Evolutionary conservation across 2,113 vertebrate species (phyloP).

Genomic region (Lycaon pictus): DNA sequence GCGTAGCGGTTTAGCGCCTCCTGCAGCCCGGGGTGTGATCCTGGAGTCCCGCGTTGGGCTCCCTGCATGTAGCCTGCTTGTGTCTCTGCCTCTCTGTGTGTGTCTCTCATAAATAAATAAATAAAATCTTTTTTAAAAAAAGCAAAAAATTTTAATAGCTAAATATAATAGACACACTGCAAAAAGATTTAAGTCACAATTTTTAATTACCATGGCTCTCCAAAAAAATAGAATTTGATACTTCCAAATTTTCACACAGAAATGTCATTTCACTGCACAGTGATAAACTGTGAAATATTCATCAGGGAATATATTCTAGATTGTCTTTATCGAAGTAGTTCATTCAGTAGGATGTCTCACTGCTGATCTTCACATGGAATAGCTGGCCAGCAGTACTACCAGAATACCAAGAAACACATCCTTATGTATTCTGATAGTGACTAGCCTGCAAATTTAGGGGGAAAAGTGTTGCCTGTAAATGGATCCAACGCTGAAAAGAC

Average conservation of each 20-base stretch:
- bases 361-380: background rate
- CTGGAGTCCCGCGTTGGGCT: too few species aligned
- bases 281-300: background rate
- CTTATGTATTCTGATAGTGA: background rate
- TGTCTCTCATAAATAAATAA: too few species aligned
- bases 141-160: background rate
- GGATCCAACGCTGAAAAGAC: slow-evolving; percentile 1
- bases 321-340: background rate
- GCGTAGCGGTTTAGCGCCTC: too few species aligned
- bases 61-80: too few species aligned
- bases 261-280: background rate
- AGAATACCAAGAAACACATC: background rate
- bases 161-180: background rate
- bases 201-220: background rate
- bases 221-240: background rate
- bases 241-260: slow-evolving; percentile 5
- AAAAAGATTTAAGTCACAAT: background rate
- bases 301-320: slow-evolving; percentile 6
- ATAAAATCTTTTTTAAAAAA: background rate
- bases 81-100: too few species aligned
- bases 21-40: too few species aligned
- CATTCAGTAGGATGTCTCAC: background rate
- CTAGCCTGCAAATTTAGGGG: background rate
- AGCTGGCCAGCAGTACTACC: background rate
- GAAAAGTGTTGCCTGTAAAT: background rate